A percentile compares a stretch with the other conserved stretches of the same genome.
Conservation (phyloP, 2,797 vertebrate genomes). For the Epinephelus malabaricus region DNA sequence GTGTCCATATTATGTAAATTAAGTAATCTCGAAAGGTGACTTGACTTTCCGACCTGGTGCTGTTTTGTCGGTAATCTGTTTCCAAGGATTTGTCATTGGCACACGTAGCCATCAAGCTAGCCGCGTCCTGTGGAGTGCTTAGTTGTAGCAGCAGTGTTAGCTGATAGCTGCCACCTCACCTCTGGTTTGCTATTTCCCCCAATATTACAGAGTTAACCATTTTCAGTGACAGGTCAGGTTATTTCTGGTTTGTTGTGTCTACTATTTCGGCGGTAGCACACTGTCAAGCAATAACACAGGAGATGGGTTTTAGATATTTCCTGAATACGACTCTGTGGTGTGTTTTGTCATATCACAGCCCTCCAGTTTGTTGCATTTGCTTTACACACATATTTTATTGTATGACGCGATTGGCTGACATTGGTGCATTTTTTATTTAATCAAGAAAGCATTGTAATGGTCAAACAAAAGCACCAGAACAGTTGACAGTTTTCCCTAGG, state of each 20-base stretch:
- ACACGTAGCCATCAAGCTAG: conserved; percentile 50
- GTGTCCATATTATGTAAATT: conserved; percentile 36
- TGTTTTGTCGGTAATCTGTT: conserved; percentile 65
- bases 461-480: conserved; percentile 30
- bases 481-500: conserved; percentile 9
- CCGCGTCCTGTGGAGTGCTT: conserved; percentile 38
- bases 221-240: not conserved
- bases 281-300: not conserved
- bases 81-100: conserved; percentile 64
- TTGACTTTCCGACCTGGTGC: conserved; percentile 52
- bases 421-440: conserved; percentile 30
- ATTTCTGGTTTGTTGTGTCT: not conserved
- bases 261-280: not conserved
- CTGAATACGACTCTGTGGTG: not conserved
- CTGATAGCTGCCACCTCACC: conserved; percentile 63
- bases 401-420: conserved; percentile 19
- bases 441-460: conserved; percentile 39
- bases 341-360: not conserved
- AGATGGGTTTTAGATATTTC: not conserved
- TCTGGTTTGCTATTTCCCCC: conserved; percentile 19
- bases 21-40: conserved; percentile 34
- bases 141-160: conserved; percentile 20
- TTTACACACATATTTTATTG: not conserved
- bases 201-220: not conserved
- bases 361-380: conserved; percentile 1